phyloP scores from a whole-genome alignment of 1,140 invertebrate species.

The Stenopsyche tienmushanensis region DNA sequence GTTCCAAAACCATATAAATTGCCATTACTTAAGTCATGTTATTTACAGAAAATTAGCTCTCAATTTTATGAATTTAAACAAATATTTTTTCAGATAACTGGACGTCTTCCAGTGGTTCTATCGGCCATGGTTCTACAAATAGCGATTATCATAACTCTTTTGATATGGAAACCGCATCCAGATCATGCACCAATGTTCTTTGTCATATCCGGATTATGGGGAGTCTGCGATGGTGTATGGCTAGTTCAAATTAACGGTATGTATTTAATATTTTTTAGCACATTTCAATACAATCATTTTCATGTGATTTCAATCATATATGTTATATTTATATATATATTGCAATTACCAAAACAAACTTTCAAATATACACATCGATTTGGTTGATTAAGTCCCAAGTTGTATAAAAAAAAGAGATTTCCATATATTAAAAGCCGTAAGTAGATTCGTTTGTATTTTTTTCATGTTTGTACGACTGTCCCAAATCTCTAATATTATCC shows the following conservation, averaged over 20 bases:
- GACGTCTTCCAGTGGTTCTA: slow-evolving; percentile 72
- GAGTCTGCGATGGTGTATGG: slow-evolving; percentile 88
- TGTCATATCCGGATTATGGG: slow-evolving; percentile 84
- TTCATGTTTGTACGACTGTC: too few relatives aligned
- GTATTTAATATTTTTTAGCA: slow-evolving; percentile 39
- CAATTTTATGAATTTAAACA: too few relatives aligned
- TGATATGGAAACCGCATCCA: slow-evolving; percentile 72
- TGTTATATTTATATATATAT: too few relatives aligned
- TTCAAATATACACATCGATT: background rate
- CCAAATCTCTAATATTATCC: too few relatives aligned
- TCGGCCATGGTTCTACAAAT: slow-evolving; percentile 69
- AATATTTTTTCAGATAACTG: slow-evolving; percentile 59
- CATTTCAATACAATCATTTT: slow-evolving; percentile 2
- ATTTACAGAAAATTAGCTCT: too few relatives aligned
- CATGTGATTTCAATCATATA: background rate
- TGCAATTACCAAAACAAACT: background rate
- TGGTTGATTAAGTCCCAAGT: too few relatives aligned
- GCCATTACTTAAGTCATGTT: too few relatives aligned
- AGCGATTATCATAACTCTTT: slow-evolving; percentile 63
- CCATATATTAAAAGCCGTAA: too few relatives aligned
- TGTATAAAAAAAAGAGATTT: too few relatives aligned
- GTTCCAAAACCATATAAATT: too few relatives aligned
- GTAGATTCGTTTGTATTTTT: too few relatives aligned
- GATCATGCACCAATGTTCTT: slow-evolving; percentile 72
- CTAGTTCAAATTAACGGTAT: slow-evolving; percentile 92